A percentile compares a stretch with the other conserved stretches of the same genome.
Conservation (phyloP, 35 echinoderm and acorn worm genomes). For the Apostichopus californicus region DNA sequence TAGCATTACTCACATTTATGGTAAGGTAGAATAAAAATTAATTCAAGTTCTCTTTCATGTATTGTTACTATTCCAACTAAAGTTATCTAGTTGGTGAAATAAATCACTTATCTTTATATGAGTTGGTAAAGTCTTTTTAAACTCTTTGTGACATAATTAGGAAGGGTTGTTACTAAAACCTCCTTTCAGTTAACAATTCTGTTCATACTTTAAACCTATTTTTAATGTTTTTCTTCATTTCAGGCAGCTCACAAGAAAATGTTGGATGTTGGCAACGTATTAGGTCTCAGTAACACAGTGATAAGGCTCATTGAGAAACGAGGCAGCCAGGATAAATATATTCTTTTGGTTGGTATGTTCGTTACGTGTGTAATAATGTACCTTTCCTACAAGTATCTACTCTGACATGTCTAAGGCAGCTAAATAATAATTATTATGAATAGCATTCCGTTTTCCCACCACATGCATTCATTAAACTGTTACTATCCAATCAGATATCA, state of each 20-base stretch:
- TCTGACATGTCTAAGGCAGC: not conserved
- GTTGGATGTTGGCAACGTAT: constrained; percentile 80
- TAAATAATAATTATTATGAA: not conserved
- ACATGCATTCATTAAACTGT: not conserved
- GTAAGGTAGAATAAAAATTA: too few species aligned
- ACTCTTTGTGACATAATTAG: too few species aligned
- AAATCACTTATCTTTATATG: too few species aligned
- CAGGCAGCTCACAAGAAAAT: constrained; percentile 84
- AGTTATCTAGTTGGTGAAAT: too few species aligned
- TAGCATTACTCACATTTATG: too few species aligned
- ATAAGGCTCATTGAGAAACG: constrained; percentile 96
- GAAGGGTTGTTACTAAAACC: too few species aligned
- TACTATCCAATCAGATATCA: not conserved
- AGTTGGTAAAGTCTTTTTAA: too few species aligned
- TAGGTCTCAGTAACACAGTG: constrained; percentile 91
- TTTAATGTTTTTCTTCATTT: not conserved
- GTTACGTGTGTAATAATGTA: constrained; percentile 89
- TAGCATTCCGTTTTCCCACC: not conserved
- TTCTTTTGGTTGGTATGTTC: constrained; percentile 92
- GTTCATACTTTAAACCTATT: too few species aligned
- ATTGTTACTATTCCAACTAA: too few species aligned
- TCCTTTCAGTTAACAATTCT: too few species aligned
- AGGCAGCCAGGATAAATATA: constrained; percentile 84
- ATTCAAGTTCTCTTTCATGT: too few species aligned
- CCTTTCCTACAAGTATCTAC: constrained; percentile 79